Evolutionary conservation across 2,797 vertebrate species (phyloP), one percentile per base, ranked within the genome.

Genomic region (Etheostoma perlongum): DNA sequence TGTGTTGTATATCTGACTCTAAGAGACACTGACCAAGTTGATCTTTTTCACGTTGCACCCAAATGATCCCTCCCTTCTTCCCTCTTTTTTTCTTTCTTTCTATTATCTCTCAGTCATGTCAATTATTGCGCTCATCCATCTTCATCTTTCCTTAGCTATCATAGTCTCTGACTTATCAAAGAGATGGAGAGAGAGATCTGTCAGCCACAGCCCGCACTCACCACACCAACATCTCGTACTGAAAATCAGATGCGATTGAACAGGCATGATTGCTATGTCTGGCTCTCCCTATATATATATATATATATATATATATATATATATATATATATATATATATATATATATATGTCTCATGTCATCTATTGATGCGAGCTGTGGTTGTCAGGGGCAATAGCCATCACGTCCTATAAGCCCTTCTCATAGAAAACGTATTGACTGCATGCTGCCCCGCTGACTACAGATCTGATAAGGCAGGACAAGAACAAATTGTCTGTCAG

Each of bases 381-480:
- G 85, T 87, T 90, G 91, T 91, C 91, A 78, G 62, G 52, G 81
- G 72, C 16, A 63, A 90, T 89, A 74, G 85, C 81, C 78, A 83
- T 89, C 87, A 87, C 12, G 19, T 66, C 78, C 77, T 67, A 15
- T 78, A 72, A 87, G 58, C 68, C 69, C 33, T 71, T 57, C 87
- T 88, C 80, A 87, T 89, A 68, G 74, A 33, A 60, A 85, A 46
- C 74, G 42, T 81, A 90, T 85, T 44, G 63, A 77, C 71, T 57
- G 76, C 52, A n/a, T 18, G 15, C 74, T 27, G 75, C 21, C 49
- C 75, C 79, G 87, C 74, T 78, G 69, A 80, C 87, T 30, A 2
- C 2, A 72, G 75, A 88, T 85, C 77, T 90, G 88, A 89, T 85
- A 60, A 74, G 59, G 69, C 69, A 16, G 49, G 82, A 88, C 79